Evolutionary conservation across 2,113 vertebrate species (phyloP).

Genomic region (Macroglossus sobrinus): DNA sequence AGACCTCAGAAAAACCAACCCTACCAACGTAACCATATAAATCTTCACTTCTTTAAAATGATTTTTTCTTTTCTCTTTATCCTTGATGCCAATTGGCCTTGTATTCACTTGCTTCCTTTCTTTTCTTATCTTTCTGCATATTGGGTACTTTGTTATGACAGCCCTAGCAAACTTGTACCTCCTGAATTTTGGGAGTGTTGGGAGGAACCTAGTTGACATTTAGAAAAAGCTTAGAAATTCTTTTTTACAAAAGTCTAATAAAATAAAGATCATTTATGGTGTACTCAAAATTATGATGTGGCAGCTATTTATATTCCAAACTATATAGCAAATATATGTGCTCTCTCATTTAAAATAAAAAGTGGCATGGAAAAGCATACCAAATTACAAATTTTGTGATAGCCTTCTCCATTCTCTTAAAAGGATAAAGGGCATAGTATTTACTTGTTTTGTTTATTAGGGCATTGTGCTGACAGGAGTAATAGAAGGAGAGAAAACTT

Average conservation of each 20-base stretch:
- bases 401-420: background rate
- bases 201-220: background rate
- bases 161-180: background rate
- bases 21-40: background rate
- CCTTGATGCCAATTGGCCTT: too few relatives aligned
- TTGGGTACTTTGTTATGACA: background rate
- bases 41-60: too few relatives aligned
- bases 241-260: background rate
- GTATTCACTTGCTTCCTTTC: too few relatives aligned
- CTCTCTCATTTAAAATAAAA: background rate
- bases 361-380: background rate
- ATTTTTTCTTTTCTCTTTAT: too few relatives aligned
- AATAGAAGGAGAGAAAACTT: background rate
- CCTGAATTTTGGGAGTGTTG: background rate
- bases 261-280: background rate
- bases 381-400: background rate
- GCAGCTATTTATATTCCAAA: background rate
- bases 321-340: background rate
- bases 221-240: background rate
- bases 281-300: background rate
- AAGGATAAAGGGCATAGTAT: background rate
- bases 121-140: too few relatives aligned
- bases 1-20: background rate
- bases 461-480: background rate
- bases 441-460: background rate